Evolutionary conservation across 1,140 invertebrate species (phyloP), one percentile per base, ranked within the genome.

Genomic region (Dendrolimus kikuchii): DNA sequence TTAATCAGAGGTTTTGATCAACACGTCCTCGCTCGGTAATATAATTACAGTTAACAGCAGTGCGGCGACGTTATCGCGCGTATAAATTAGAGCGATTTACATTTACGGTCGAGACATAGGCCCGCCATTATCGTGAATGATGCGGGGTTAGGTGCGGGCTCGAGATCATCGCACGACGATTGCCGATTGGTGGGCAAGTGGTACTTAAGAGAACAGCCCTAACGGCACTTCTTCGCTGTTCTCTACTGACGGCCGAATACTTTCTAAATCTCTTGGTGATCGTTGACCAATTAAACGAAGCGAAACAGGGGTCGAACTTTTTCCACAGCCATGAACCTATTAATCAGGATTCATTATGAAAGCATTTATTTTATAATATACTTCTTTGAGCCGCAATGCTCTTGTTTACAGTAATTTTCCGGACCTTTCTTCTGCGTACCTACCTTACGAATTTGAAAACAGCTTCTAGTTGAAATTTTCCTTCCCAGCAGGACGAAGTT

Each of bases 21-120:
- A 80, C 79, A 83, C 76, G 80, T 83, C 82, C 80, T 86, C 80
- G 76, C 75, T 74, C 66, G 70, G 77, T 75, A 83, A 83, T 86
- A 83, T 84, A 84, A 86, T 86, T 86, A 86, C 82, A 81, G 74
- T 82, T 82, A 86, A 84, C 82, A 84, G 82, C 79, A 77, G 76
- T 73, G 73, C 73, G 74, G 66, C 71, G 81, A 84, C 79, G 82
- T 81, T 86, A 83, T 86, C 81, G 77, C 69, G 71, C 77, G 78
- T 84, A 82, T 84, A 86, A 86, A 86, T 86, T 86, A 84, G 81
- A 77, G 64, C 74, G 79, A 86, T 86, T 84, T 84, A 84, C 82
- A 86, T 86, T 83, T 75, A 74, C 72, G 74, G 71, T 61, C 74
- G 75, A 74, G 72, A 75, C 76, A 76, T 74, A 71, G 72, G 76